Conservation (phyloP, 2,113 vertebrate species). For the Sturnus vulgaris region DNA sequence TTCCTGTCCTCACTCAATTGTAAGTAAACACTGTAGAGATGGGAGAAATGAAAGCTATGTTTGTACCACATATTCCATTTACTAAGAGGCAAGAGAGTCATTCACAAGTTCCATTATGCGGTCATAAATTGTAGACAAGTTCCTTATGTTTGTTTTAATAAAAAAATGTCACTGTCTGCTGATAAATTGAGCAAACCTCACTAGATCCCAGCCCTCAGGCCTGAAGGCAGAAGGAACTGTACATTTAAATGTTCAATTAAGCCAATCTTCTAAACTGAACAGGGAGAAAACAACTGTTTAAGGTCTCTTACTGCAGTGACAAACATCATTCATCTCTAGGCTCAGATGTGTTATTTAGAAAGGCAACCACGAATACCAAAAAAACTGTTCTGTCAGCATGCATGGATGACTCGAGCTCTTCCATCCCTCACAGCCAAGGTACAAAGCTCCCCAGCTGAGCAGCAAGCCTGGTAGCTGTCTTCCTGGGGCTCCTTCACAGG, state of each 20-base stretch:
- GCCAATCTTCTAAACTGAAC: background rate
- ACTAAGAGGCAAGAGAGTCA: background rate
- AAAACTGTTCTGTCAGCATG: background rate
- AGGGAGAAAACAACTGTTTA: background rate
- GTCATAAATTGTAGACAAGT: background rate
- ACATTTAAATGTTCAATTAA: background rate
- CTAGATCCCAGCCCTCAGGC: background rate
- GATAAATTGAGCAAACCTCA: background rate
- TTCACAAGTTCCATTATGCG: conserved; percentile 29
- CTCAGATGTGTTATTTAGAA: background rate
- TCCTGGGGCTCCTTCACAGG: conserved; percentile 4
- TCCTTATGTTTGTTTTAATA: conserved; percentile 9
- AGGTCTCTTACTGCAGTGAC: background rate
- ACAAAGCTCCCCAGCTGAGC: background rate
- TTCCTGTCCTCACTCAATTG: background rate
- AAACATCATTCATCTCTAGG: background rate
- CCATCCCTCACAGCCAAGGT: background rate
- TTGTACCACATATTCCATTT: conserved; percentile 21
- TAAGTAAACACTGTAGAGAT: background rate
- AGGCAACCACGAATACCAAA: background rate
- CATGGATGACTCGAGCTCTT: background rate
- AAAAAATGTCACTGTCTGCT: background rate
- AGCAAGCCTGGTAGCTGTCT: background rate
- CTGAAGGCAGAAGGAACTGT: background rate
- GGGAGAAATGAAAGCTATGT: conserved; percentile 1